Conservation (phyloP, 2,797 vertebrate species). For the Sebastes oblongus region DNA sequence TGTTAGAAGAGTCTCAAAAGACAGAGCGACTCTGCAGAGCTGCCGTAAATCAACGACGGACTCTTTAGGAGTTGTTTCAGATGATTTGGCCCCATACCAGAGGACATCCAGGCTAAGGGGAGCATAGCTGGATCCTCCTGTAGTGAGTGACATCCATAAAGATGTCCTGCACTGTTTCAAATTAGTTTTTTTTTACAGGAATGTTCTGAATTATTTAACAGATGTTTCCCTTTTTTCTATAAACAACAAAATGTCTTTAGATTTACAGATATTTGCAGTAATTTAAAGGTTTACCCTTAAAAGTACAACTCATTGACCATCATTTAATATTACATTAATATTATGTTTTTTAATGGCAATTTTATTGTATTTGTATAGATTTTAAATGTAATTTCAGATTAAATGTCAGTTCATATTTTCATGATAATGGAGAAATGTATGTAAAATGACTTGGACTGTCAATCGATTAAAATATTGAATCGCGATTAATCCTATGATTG, state of each 20-base stretch:
- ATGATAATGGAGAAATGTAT: too few relatives aligned
- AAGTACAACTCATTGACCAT: neutral
- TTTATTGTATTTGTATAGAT: too few relatives aligned
- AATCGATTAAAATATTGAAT: too few relatives aligned
- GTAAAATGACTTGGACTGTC: too few relatives aligned
- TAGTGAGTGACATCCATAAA: slow-evolving; percentile 39
- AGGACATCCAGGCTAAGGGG: slow-evolving; percentile 15
- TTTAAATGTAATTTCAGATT: too few relatives aligned
- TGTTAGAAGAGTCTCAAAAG: slow-evolving; percentile 4
- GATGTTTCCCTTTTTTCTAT: neutral
- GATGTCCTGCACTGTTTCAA: slow-evolving; percentile 26
- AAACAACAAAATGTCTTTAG: neutral
- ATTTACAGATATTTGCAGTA: neutral
- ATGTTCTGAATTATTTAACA: too few relatives aligned
- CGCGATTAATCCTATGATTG: too few relatives aligned
- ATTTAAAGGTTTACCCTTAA: neutral
- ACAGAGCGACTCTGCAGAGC: slow-evolving; percentile 11
- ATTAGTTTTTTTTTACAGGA: too few relatives aligned
- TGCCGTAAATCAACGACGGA: neutral
- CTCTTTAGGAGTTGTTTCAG: neutral
- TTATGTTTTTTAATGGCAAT: too few relatives aligned
- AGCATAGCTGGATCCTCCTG: neutral
- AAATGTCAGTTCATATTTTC: too few relatives aligned
- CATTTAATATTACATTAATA: too few relatives aligned
- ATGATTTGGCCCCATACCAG: slow-evolving; percentile 1